phyloP scores from a whole-genome alignment of 1,140 invertebrate genomes.

The Hylyphantes graminicola region DNA sequence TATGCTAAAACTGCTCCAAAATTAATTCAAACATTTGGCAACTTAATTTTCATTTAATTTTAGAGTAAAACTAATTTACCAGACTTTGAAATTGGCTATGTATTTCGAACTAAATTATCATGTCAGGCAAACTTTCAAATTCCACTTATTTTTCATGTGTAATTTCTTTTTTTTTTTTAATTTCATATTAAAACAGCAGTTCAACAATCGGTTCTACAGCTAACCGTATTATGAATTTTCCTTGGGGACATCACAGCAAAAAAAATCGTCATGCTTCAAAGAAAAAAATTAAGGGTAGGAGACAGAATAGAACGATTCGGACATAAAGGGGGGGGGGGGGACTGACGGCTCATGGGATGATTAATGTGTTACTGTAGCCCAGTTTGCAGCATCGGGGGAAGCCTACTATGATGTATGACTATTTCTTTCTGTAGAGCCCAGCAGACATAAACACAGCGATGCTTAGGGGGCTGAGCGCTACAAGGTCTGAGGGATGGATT shows the following conservation, averaged over 20 bases:
- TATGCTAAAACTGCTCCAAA: no score
- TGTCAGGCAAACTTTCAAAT: not conserved
- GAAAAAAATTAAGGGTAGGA: slow-evolving; percentile 35
- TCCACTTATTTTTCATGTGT: not conserved
- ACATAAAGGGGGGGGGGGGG: slow-evolving; percentile 33
- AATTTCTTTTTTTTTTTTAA: not conserved
- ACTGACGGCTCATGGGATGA: slow-evolving; percentile 57
- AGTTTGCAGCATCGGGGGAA: slow-evolving; percentile 41
- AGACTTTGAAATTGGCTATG: not conserved
- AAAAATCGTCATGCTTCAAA: not conserved
- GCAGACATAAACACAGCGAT: slow-evolving; percentile 55
- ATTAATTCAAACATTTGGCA: no score
- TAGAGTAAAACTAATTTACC: no score
- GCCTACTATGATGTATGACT: slow-evolving; percentile 56
- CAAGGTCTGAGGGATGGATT: slow-evolving; percentile 37
- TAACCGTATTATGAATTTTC: slow-evolving; percentile 14
- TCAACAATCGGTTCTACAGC: not conserved
- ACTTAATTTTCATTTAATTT: no score
- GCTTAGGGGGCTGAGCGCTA: slow-evolving; percentile 41
- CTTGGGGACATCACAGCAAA: not conserved
- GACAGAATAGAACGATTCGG: slow-evolving; percentile 44
- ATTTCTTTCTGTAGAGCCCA: slow-evolving; percentile 47
- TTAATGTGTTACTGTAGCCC: slow-evolving; percentile 57
- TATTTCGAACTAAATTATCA: not conserved
- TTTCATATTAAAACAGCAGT: not conserved